Evolutionary conservation across 2,888 invertebrate genomes (phyloP), one percentile per base, ranked within the genome.

Genomic region (Thymelicus sylvestris): DNA sequence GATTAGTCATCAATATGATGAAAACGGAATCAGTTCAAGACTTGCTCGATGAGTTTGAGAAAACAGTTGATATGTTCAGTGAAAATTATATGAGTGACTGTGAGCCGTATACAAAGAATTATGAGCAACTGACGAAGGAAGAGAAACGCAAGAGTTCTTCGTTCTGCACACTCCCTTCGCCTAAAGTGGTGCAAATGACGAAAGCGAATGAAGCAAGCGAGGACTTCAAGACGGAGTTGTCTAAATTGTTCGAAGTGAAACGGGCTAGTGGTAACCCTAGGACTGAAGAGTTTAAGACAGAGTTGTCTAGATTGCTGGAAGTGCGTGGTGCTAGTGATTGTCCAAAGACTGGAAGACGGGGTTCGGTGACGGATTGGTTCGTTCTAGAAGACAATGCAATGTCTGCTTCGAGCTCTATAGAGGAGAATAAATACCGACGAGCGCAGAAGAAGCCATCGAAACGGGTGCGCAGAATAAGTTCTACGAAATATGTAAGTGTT

Each of bases 321-420:
- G 81, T 80, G 52, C 88, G 85, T 74, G 85, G 83, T 74, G 76
- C 68, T 0, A 80, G 77, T 77, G 79, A 66, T 59, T 68, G 76
- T 38, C 74, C 78, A 55, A 81, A 77, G 67, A 78, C 80, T 41
- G 81, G 78, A 6, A 83, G 93, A 61, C 82, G 93, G 57, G 92
- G 92, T 5, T 93, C 93, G 0, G 93, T 92, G 71, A 93, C 93
- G 4, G 93, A 93, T 79, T 93, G 93, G 89, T 92, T 91, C 72
- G 90, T 93, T 74, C 77, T 93, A 52, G 93, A 93, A 76, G 93
- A 93, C 70, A 81, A 81, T 63, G 75, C 74, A 0, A 76, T 75
- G 59, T 74, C 70, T 15, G 75, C 74, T 15, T 67, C 65, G 15
- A 44, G 75, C 73, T 44, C 72, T 0, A 67, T 69, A n/a, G 89